A percentile compares a stretch with the other conserved stretches of the same genome.
phyloP scores from a whole-genome alignment of 2,888 invertebrate genomes.

The Hyalella azteca region DNA sequence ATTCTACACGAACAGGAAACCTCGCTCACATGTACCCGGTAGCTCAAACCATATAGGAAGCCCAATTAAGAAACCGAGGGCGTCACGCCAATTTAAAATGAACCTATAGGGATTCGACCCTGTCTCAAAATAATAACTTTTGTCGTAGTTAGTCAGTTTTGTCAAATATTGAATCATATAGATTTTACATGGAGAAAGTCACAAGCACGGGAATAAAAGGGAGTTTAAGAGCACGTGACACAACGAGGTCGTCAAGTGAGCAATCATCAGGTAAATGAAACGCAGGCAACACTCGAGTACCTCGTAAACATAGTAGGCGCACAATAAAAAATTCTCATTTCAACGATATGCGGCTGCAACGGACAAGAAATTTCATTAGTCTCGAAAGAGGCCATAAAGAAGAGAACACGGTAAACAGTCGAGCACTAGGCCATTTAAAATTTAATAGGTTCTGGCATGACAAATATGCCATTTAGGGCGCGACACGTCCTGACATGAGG shows the following conservation, averaged over 20 bases:
- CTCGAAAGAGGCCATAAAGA: conserved; percentile 28
- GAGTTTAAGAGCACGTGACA: too few relatives aligned
- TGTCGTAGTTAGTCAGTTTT: too few relatives aligned
- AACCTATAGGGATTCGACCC: too few relatives aligned
- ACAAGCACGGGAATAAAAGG: too few relatives aligned
- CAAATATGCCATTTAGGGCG: conserved; percentile 34
- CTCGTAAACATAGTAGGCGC: conserved; percentile 4
- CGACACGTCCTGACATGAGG: conserved; percentile 35
- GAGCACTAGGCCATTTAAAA: conserved; percentile 32
- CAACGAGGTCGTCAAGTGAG: not conserved
- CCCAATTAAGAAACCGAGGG: too few relatives aligned
- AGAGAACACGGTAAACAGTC: conserved; percentile 33
- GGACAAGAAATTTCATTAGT: conserved; percentile 32
- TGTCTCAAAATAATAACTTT: too few relatives aligned
- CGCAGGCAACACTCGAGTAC: not conserved
- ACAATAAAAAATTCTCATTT: conserved; percentile 27
- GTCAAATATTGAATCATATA: too few relatives aligned
- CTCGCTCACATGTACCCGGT: too few relatives aligned
- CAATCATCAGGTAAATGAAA: conserved; percentile 14
- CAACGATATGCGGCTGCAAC: conserved; percentile 5
- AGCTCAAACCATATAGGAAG: too few relatives aligned
- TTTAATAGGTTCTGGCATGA: conserved; percentile 29
- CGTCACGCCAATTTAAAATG: too few relatives aligned
- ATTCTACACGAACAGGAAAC: not conserved
- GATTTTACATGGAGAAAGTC: too few relatives aligned